Conservation (phyloP, 2,888 invertebrate genomes). For the Uloborus plumipes region DNA sequence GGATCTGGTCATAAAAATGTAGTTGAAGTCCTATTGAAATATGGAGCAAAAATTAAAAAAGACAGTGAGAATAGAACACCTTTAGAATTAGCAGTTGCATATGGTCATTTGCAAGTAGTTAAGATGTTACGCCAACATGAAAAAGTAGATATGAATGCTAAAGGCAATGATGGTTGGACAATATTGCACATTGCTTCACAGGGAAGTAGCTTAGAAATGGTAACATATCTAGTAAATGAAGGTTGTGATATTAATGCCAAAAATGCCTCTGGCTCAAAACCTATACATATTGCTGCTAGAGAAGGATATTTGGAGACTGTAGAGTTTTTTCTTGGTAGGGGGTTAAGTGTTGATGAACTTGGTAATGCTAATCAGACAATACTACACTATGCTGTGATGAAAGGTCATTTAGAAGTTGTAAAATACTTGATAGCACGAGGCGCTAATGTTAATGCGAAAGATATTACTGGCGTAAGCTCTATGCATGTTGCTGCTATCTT, state of each 20-base stretch:
- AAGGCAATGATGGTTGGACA: constrained; percentile 8
- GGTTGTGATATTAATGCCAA: constrained; percentile 81
- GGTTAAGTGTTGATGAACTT: constrained; percentile 59
- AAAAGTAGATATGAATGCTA: constrained; percentile 4
- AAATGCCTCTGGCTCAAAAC: constrained; percentile 7
- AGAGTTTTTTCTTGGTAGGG: neutral
- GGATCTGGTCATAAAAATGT: constrained; percentile 2
- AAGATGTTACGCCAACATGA: neutral
- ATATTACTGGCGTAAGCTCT: neutral
- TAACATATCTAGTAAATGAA: constrained; percentile 76
- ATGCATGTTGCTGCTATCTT: neutral
- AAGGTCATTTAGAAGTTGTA: constrained; percentile 78
- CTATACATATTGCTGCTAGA: constrained; percentile 19
- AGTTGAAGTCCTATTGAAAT: constrained; percentile 10
- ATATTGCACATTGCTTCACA: constrained; percentile 16
- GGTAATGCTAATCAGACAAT: constrained; percentile 81
- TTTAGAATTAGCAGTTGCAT: neutral
- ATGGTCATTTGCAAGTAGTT: constrained; percentile 1
- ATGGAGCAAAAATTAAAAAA: neutral
- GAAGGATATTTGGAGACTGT: constrained; percentile 14
- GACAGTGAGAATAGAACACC: neutral
- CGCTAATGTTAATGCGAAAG: neutral
- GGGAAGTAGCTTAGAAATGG: constrained; percentile 10
- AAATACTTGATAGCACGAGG: constrained; percentile 72
- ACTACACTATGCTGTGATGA: constrained; percentile 81